Percentiles rank a stretch among this genome's conserved stretches.
Conservation (phyloP, 2,113 vertebrate species). For the Orcinus orca region DNA sequence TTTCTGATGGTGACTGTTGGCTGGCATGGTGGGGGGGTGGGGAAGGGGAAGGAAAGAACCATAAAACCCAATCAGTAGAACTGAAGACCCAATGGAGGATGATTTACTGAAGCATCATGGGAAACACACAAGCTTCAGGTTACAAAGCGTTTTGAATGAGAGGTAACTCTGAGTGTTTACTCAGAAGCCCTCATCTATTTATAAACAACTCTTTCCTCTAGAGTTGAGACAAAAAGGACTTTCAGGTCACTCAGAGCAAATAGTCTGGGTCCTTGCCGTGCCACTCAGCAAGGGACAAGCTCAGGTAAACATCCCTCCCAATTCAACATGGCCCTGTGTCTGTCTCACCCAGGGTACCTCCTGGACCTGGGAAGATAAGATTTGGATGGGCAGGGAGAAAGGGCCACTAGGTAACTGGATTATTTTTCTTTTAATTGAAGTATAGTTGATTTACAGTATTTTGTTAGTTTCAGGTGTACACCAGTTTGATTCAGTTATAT, state of each 20-base stretch:
- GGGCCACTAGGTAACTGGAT: not conserved
- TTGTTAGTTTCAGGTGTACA: not conserved
- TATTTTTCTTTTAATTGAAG: not conserved
- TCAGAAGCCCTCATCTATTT: not conserved
- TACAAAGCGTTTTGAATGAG: not conserved
- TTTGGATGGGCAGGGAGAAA: not conserved
- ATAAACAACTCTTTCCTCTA: not conserved
- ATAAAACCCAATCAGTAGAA: not conserved
- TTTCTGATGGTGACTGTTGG: not conserved
- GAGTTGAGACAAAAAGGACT: not conserved
- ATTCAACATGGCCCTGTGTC: not conserved
- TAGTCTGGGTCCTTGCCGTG: not conserved
- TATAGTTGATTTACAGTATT: not conserved
- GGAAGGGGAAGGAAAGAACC: not conserved
- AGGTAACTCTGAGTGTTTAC: not conserved
- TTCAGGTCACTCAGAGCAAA: not conserved
- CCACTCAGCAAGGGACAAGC: not conserved
- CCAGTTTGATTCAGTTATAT: not conserved
- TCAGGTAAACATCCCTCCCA: not conserved
- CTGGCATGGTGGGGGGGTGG: not conserved
- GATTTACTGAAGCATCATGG: not conserved
- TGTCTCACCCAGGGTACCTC: not conserved
- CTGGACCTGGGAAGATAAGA: not conserved
- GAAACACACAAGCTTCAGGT: not conserved
- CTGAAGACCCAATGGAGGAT: not conserved